Percentiles rank a stretch among this genome's conserved stretches.
phyloP scores from a whole-genome alignment of 2,888 invertebrate species.

The Cosmia trapezina region DNA sequence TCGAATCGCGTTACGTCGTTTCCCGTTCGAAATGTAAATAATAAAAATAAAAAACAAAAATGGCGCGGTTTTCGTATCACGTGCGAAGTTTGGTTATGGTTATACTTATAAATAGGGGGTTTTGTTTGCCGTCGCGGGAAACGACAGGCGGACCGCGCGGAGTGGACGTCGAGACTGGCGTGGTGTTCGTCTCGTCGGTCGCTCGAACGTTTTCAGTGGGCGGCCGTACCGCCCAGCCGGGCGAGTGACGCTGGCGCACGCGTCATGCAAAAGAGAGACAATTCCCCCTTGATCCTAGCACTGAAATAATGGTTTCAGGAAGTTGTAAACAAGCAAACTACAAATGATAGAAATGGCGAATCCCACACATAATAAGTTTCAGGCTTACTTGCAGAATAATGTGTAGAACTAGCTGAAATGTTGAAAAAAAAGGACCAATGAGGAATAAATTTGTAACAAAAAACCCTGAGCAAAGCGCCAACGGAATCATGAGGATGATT shows the following conservation, averaged over 20 bases:
- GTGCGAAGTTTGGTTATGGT: constrained; percentile 66
- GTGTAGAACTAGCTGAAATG: not conserved
- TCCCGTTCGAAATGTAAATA: constrained; percentile 72
- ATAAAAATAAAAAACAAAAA: constrained; percentile 66
- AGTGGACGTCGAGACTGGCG: constrained; percentile 90
- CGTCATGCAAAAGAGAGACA: constrained; percentile 82
- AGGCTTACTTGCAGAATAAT: not conserved
- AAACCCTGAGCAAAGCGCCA: too few species aligned
- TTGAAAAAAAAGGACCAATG: not conserved
- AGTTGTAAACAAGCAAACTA: not conserved
- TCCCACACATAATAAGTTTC: not conserved
- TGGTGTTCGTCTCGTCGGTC: too few species aligned
- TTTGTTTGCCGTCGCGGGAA: constrained; percentile 76
- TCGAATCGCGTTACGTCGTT: constrained; percentile 78
- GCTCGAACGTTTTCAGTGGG: constrained; percentile 81
- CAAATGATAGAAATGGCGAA: not conserved
- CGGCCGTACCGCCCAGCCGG: constrained; percentile 83
- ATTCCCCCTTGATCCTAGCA: constrained; percentile 19
- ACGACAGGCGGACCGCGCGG: constrained; percentile 90
- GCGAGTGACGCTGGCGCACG: constrained; percentile 73
- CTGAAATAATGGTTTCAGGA: constrained; percentile 6
- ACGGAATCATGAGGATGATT: too few species aligned
- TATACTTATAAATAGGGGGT: constrained; percentile 66
- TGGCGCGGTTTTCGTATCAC: constrained; percentile 66
- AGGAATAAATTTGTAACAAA: too few species aligned